Evolutionary conservation across 2,113 vertebrate species (phyloP).

Genomic region (Paramisgurnus dabryanus): DNA sequence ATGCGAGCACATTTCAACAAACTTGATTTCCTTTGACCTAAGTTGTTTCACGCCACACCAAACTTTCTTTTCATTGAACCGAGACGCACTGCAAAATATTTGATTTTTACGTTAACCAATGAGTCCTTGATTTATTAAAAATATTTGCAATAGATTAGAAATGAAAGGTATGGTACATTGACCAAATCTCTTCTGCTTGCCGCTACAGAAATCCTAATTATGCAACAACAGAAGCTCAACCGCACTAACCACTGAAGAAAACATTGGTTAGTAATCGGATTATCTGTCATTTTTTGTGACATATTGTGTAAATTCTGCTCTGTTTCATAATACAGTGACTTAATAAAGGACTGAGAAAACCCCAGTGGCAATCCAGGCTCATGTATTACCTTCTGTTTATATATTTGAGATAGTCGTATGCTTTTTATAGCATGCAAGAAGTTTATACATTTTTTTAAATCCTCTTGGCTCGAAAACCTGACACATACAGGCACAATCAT

Average conservation of each 20-base stretch:
- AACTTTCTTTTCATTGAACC: neutral
- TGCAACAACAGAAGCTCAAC: slow-evolving; percentile 7
- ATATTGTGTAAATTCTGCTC: neutral
- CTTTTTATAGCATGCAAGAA: no score
- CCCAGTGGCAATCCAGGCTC: neutral
- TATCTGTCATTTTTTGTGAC: slow-evolving; percentile 16
- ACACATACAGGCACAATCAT: no score
- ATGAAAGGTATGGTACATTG: neutral
- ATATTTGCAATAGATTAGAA: neutral
- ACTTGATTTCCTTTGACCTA: neutral
- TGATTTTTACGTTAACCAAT: neutral
- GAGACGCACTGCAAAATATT: neutral
- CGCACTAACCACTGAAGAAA: slow-evolving; percentile 2
- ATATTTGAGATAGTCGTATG: no score
- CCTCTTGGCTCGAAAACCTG: no score
- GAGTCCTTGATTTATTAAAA: slow-evolving; percentile 5
- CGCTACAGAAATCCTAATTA: neutral
- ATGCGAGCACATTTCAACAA: neutral
- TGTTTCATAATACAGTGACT: neutral
- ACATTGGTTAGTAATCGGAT: slow-evolving; percentile 20
- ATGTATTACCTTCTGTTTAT: no score
- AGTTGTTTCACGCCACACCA: neutral
- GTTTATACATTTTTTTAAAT: no score
- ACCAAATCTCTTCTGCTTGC: slow-evolving; percentile 21
- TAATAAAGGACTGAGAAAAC: neutral